phyloP scores from a whole-genome alignment of 2,888 invertebrate genomes.

The Andrena fulva region DNA sequence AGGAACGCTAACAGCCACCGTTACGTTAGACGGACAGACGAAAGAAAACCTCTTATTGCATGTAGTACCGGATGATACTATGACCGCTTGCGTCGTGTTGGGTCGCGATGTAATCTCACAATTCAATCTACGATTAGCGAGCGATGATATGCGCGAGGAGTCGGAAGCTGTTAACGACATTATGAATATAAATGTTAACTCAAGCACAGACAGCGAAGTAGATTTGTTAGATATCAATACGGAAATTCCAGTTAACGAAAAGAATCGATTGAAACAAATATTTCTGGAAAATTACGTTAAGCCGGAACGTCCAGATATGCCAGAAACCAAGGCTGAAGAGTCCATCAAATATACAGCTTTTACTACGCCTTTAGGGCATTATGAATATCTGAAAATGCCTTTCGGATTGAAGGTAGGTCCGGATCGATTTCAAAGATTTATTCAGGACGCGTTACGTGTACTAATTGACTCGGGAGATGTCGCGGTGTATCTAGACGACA shows the following conservation, averaged over 20 bases:
- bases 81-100: background rate
- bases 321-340: background rate
- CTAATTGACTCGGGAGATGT: slow-evolving; percentile 7
- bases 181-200: background rate
- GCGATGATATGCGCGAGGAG: background rate
- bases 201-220: background rate
- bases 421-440: slow-evolving; percentile 1
- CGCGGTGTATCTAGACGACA: slow-evolving; percentile 19
- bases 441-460: background rate
- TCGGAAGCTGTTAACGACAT: background rate
- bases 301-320: slow-evolving; percentile 6
- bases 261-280: background rate
- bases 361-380: slow-evolving; percentile 22
- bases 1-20: background rate
- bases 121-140: background rate
- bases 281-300: background rate
- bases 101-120: slow-evolving; percentile 2
- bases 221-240: background rate
- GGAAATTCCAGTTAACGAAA: slow-evolving; percentile 16
- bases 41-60: background rate
- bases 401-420: slow-evolving; percentile 20
- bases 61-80: slow-evolving; percentile 31
- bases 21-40: background rate
- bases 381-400: slow-evolving; percentile 29
- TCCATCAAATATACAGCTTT: slow-evolving; percentile 24